Base-by-base conservation (phyloP, 1,140 invertebrate species). In the Drosophila trapezifrons region DNA sequence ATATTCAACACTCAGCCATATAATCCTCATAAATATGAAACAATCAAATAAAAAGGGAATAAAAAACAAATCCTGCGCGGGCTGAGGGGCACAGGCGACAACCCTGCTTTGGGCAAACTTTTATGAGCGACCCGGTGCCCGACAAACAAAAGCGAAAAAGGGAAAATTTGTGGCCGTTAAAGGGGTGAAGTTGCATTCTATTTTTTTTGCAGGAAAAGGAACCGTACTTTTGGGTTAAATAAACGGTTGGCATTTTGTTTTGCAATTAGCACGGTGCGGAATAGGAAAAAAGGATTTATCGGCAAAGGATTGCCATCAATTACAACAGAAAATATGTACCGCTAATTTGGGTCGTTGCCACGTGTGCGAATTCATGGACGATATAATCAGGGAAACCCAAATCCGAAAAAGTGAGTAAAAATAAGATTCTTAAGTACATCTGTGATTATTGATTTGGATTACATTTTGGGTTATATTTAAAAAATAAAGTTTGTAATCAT, bases 11-110 rank as follows among this genome's bases (percentile, higher is more conserved):
- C 76, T 82, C 54, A 77, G 49, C 76, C 79, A 66, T 66, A 82
- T 87, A 87, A 87, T 87, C 83, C 83, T 83, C 83, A 87, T 80
- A 87, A 87, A 87, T 87, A 87, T 80, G 76, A 87, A 87, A 87
- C 84, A 87, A 87, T 87, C 83, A 87, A 83, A 87, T 87, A 86
- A 86, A 86, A 80, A 73, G 49, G 67, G 64, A 80, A 74, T 82
- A 77, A 87, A 79, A 65, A 45, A 25, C 32, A 52, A 42, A 32
- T 40, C 15, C 56, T 29, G 55, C 15, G 47, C 55, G 54, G 46
- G 65, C 25, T 51, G 47, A 29, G 64, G 22, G 55, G 55, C 17
- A 17, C 42, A 35, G n/a, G 38, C 54, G 62, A 66, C 71, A 76
- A 20, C 40, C 56, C 49, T 51, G 20, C 46, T 72, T 15, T 75